Conservation (phyloP, 1,140 invertebrate genomes). For the Ladona fulva region DNA sequence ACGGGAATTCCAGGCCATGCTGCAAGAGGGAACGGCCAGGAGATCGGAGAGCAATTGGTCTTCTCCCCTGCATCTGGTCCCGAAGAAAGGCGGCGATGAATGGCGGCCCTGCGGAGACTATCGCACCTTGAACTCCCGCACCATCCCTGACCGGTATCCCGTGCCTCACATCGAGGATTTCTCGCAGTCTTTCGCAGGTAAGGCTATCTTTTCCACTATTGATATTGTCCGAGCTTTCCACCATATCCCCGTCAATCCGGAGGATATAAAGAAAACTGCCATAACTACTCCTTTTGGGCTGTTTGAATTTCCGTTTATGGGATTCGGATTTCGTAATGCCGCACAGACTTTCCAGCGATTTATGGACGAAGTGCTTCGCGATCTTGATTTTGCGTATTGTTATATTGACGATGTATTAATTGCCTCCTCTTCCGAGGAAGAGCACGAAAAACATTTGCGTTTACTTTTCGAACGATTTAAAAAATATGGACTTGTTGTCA, state of each 20-base stretch:
- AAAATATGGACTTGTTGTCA: slow-evolving; percentile 20
- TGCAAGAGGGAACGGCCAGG: neutral
- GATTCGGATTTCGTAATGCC: slow-evolving; percentile 35
- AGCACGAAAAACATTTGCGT: slow-evolving; percentile 33
- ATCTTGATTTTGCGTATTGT: slow-evolving; percentile 28
- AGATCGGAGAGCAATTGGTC: slow-evolving; percentile 30
- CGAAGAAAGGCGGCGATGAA: slow-evolving; percentile 33
- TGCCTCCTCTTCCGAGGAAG: slow-evolving; percentile 26
- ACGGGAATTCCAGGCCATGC: slow-evolving; percentile 20
- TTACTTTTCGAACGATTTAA: slow-evolving; percentile 31
- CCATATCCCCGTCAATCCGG: slow-evolving; percentile 31
- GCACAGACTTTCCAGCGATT: slow-evolving; percentile 39
- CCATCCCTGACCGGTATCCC: slow-evolving; percentile 31
- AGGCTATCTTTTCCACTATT: slow-evolving; percentile 30
- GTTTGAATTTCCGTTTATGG: slow-evolving; percentile 12
- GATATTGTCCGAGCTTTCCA: slow-evolving; percentile 35
- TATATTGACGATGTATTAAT: slow-evolving; percentile 34
- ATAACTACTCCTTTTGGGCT: neutral
- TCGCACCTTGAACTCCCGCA: slow-evolving; percentile 32
- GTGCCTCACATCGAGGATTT: slow-evolving; percentile 31
- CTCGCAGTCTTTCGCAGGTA: slow-evolving; percentile 28
- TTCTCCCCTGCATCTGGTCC: slow-evolving; percentile 32
- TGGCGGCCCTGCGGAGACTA: slow-evolving; percentile 37
- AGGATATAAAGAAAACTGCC: slow-evolving; percentile 28
- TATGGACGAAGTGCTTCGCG: no score